A percentile compares a stretch with the other conserved stretches of the same genome.
phyloP scores from a whole-genome alignment of 2,888 invertebrate genomes.

The Crossocerus cetratus region DNA sequence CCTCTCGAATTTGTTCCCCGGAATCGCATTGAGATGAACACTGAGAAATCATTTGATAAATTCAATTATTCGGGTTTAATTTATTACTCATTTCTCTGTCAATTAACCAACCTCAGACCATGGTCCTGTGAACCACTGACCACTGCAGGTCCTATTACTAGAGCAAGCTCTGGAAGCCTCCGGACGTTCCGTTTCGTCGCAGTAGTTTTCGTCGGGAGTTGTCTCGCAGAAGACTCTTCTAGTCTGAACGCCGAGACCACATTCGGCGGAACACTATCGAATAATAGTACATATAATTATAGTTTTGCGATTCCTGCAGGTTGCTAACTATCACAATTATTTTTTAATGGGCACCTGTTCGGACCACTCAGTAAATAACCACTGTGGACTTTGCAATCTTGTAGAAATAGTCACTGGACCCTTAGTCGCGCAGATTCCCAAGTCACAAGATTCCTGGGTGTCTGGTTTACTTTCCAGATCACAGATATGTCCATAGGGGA shows the following conservation, averaged over 20 bases:
- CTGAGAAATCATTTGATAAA: slow-evolving; percentile 51
- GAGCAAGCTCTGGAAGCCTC: slow-evolving; percentile 84
- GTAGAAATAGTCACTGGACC: slow-evolving; percentile 32
- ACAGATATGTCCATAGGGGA: slow-evolving; percentile 54
- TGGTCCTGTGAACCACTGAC: slow-evolving; percentile 91
- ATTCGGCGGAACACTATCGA: slow-evolving; percentile 85
- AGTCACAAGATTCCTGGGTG: slow-evolving; percentile 80
- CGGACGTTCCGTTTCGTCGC: slow-evolving; percentile 80
- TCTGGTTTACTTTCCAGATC: slow-evolving; percentile 73
- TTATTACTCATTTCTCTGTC: neutral
- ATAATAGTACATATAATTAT: too few relatives aligned
- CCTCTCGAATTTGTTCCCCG: slow-evolving; percentile 83
- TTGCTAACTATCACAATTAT: too few relatives aligned
- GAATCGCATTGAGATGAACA: slow-evolving; percentile 73
- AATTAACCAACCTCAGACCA: slow-evolving; percentile 78
- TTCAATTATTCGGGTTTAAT: neutral
- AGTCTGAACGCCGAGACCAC: slow-evolving; percentile 87
- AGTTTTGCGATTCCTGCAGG: too few relatives aligned
- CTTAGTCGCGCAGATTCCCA: slow-evolving; percentile 77
- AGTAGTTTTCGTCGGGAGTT: slow-evolving; percentile 77
- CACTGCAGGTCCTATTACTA: slow-evolving; percentile 83
- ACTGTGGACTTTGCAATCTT: slow-evolving; percentile 67
- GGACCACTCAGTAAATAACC: slow-evolving; percentile 82
- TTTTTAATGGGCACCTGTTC: slow-evolving; percentile 59
- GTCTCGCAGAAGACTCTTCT: slow-evolving; percentile 83